Base-by-base conservation (phyloP, 1,140 invertebrate genomes). In the Cryptotermes secundus region DNA sequence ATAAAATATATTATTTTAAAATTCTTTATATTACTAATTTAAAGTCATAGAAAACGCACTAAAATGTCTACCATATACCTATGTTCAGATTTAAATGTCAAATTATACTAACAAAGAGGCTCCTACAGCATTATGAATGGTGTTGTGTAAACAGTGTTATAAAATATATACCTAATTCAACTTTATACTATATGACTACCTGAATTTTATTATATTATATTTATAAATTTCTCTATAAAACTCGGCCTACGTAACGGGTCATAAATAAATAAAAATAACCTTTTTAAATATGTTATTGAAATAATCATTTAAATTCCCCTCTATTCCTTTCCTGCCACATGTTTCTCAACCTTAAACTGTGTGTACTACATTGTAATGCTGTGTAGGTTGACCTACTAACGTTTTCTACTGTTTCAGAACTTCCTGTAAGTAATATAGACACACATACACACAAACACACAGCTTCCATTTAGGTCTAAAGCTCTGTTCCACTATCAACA, bases 1-100 rank as follows among this genome's bases (percentile, higher is more conserved):
- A 81, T 38, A 81, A 81, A 81, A 35, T 45, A 35, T 38, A 81
- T 38, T 81, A 36, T 19, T 38, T 38, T 38, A 38, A 81, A 81
- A 26, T 9, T 12, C 26, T 81, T n/a, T 81, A 38, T 36, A 36
- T 81, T 24, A 35, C 12, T 38, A 38, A 81, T 36, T 81, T 35
- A 45, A 31, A 9, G n/a, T 72, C n/a, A 26, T 14, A 72, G 7
- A 72, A 49, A 72, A 72, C n/a, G 3, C 26, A 72, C n/a, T 72
- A 31, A 72, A 72, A 7, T 26, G 10, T 72, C 59, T n/a, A 31
- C 45, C 9, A n/a, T 72, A 72, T 72, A 16, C n/a, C 59, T 10
- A 31, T 72, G 59, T 72, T 72, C n/a, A 31, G n/a, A 72, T n/a
- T n/a, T 31, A 72, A 26, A 72, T 72, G 59, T 72, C 1, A 31